Base-by-base conservation (phyloP, 2,113 vertebrate genomes). In the Ornithorhynchus anatinus region DNA sequence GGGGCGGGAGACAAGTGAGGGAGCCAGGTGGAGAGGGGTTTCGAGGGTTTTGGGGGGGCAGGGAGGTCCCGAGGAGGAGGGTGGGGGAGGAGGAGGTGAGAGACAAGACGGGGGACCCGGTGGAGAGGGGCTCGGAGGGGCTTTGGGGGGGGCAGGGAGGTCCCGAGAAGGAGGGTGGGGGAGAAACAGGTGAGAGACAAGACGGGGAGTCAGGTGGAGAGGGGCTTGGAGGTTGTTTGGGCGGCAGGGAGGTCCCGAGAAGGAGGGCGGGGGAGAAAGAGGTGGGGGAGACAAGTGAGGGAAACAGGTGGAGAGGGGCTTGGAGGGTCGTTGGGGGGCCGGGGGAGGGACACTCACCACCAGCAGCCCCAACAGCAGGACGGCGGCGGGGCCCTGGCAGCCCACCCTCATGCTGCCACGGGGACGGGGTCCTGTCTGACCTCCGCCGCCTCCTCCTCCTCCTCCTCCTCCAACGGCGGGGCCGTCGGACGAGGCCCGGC, bases 401-500 rank as follows among this genome's bases (percentile, higher is more conserved):
- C 89, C 22, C 13, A 91, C 92, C 1, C 84, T 96, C 39, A 89
- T 91, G 4, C 90, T 96, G 16, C 38, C 96, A 2, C 85, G 72
- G 1, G 92, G 94, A 39, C 84, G 59, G 95, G 1, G 94, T 94
- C 0, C 93, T 95, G 1, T 95, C 94, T 94, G 88, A 90, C 63
- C 82, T 91, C 3, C 88, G 88, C 8, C 84, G 86, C 2, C 91
- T 96, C 3, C 71, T 92, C n/a, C n/a, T n/a, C n/a, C n/a, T n/a
- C n/a, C n/a, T n/a, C n/a, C n/a, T n/a, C n/a, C n/a, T n/a, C n/a
- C n/a, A n/a, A n/a, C n/a, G n/a, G n/a, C n/a, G n/a, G n/a, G n/a
- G n/a, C n/a, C n/a, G n/a, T n/a, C n/a, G n/a, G n/a, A n/a, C n/a
- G n/a, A n/a, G 1, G 44, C 5, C 3, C 1, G 68, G 0, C 73